Evolutionary conservation across 2,888 invertebrate genomes (phyloP).

Genomic region (Lepeophtheirus nordmannii): DNA sequence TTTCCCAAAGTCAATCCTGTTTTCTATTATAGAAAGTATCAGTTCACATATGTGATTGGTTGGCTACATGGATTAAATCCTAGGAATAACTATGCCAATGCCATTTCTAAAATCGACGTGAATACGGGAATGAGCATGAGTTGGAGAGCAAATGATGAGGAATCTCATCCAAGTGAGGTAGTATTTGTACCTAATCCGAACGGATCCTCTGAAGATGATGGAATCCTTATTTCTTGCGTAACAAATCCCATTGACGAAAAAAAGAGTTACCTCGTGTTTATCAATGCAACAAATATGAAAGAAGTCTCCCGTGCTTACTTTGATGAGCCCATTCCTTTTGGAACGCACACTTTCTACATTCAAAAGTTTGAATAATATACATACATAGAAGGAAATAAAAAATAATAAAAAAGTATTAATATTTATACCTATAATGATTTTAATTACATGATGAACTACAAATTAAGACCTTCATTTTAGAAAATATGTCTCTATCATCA

Average conservation of each 20-base stretch:
- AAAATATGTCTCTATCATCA: too few species aligned
- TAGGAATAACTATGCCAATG: constrained; percentile 13
- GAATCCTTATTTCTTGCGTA: constrained; percentile 9
- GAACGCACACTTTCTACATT: constrained; percentile 24
- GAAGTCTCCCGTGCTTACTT: constrained; percentile 23
- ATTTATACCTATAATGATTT: too few species aligned
- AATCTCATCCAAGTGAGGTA: constrained; percentile 9
- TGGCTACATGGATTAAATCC: constrained; percentile 15
- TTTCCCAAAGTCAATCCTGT: constrained; percentile 7
- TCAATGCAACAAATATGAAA: constrained; percentile 11
- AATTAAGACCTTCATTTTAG: too few species aligned
- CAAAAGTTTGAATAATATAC: background rate
- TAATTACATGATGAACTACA: too few species aligned
- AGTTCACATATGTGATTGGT: constrained; percentile 12
- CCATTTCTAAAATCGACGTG: constrained; percentile 10
- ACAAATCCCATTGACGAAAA: constrained; percentile 8
- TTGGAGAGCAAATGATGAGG: constrained; percentile 14
- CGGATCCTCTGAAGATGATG: constrained; percentile 14
- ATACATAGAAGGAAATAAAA: too few species aligned
- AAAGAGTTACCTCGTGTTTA: constrained; percentile 11
- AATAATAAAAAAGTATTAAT: too few species aligned
- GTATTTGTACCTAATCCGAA: constrained; percentile 5
- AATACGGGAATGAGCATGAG: constrained; percentile 1
- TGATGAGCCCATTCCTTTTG: constrained; percentile 22
- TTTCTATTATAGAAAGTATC: constrained; percentile 3